A percentile compares a stretch with the other conserved stretches of the same genome.
Conservation (phyloP, 2,888 invertebrate genomes). For the Aromia moschata region DNA sequence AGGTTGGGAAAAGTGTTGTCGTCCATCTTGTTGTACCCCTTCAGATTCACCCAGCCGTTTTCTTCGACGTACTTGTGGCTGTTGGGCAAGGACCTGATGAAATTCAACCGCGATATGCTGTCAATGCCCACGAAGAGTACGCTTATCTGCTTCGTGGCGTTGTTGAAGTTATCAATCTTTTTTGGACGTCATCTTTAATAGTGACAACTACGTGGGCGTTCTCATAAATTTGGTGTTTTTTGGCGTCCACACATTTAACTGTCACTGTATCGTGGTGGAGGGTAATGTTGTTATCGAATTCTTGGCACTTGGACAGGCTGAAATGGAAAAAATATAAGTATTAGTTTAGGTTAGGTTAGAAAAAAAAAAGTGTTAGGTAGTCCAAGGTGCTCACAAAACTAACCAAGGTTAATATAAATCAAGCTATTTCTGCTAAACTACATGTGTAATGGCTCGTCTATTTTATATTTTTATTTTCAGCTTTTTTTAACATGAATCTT, state of each 20-base stretch:
- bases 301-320: conserved; percentile 64
- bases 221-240: conserved; percentile 60
- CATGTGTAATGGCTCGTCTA: no score
- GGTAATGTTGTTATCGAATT: conserved; percentile 61
- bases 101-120: conserved; percentile 82
- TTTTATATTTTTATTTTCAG: no score
- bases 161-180: conserved; percentile 42
- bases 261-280: conserved; percentile 64
- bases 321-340: conserved; percentile 40
- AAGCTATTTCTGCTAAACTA: no score
- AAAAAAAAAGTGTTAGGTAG: no score
- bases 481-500: no score
- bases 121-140: conserved; percentile 85
- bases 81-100: conserved; percentile 79
- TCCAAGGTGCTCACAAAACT: no score
- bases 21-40: conserved; percentile 71
- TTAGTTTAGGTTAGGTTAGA: no score
- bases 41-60: conserved; percentile 55
- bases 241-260: conserved; percentile 63
- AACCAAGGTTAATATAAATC: no score
- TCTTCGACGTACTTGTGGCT: conserved; percentile 73
- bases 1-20: conserved; percentile 92
- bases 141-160: conserved; percentile 64
- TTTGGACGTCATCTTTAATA: conserved; percentile 46
- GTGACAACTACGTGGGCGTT: conserved; percentile 66